Conservation (phyloP, 2,888 invertebrate species). For the Cacoxenus indagator region DNA sequence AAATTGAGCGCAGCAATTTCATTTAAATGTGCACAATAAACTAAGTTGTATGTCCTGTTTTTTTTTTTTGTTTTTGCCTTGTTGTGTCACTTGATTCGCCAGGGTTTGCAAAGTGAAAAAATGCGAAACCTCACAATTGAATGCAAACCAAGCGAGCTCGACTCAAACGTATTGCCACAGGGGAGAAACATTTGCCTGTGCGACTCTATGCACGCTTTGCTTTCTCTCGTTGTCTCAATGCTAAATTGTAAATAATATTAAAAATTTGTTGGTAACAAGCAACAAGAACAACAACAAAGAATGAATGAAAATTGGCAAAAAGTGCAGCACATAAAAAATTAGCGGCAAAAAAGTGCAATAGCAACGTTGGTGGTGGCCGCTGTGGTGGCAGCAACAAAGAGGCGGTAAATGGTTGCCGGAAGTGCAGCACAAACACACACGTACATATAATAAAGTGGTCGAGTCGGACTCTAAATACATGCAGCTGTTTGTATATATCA, state of each 20-base stretch:
- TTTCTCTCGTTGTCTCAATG: constrained; percentile 34
- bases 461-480: not conserved
- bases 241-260: constrained; percentile 56
- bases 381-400: constrained; percentile 13
- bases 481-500: not conserved
- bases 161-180: not conserved
- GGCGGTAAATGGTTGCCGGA: constrained; percentile 6
- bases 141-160: too few relatives aligned
- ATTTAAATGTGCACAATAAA: constrained; percentile 63
- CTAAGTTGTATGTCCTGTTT: constrained; percentile 47
- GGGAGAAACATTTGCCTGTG: not conserved
- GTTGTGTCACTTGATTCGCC: too few relatives aligned
- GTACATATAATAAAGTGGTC: not conserved
- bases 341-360: not conserved
- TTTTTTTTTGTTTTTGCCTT: too few relatives aligned
- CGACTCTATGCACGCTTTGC: not conserved
- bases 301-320: not conserved
- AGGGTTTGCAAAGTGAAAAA: too few relatives aligned
- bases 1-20: constrained; percentile 63
- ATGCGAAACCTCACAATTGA: too few relatives aligned
- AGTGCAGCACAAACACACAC: constrained; percentile 13
- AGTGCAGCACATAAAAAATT: not conserved
- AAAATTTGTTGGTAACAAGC: constrained; percentile 46
- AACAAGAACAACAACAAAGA: constrained; percentile 11
- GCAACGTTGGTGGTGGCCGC: constrained; percentile 8